A percentile compares a stretch with the other conserved stretches of the same genome.
phyloP scores from a whole-genome alignment of 2,888 invertebrate species.

The Heliconius ethilla region DNA sequence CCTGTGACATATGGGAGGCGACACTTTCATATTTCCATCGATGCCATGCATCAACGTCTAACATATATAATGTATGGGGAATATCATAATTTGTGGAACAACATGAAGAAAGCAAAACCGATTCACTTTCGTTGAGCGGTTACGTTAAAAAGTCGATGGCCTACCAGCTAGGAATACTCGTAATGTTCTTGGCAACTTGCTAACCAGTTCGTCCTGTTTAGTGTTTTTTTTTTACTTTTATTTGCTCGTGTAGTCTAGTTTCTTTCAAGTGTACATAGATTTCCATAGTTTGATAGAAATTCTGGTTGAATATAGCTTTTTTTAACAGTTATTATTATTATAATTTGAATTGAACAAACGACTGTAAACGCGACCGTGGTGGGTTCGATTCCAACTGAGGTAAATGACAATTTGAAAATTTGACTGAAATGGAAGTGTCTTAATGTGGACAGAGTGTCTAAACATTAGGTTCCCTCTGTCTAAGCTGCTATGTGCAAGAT shows the following conservation, averaged over 20 bases:
- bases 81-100: conserved; percentile 58
- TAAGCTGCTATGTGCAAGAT: too few relatives aligned
- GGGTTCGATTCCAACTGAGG: too few relatives aligned
- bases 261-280: background rate
- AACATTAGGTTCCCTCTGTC: too few relatives aligned
- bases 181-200: background rate
- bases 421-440: too few relatives aligned
- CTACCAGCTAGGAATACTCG: conserved; percentile 47
- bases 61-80: conserved; percentile 46
- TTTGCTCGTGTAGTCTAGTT: background rate
- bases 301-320: background rate
- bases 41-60: conserved; percentile 44
- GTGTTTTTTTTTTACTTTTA: background rate
- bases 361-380: too few relatives aligned
- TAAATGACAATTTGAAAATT: too few relatives aligned
- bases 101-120: conserved; percentile 74
- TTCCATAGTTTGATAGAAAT: background rate
- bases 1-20: conserved; percentile 5
- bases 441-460: too few relatives aligned
- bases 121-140: conserved; percentile 65
- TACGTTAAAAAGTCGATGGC: conserved; percentile 59
- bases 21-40: conserved; percentile 52
- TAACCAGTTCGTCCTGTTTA: conserved; percentile 14
- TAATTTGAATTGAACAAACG: too few relatives aligned
- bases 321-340: background rate